Percentiles rank a stretch among this genome's conserved stretches.
phyloP scores from a whole-genome alignment of 2,888 invertebrate species.

The Pseudolycoriella hygida region DNA sequence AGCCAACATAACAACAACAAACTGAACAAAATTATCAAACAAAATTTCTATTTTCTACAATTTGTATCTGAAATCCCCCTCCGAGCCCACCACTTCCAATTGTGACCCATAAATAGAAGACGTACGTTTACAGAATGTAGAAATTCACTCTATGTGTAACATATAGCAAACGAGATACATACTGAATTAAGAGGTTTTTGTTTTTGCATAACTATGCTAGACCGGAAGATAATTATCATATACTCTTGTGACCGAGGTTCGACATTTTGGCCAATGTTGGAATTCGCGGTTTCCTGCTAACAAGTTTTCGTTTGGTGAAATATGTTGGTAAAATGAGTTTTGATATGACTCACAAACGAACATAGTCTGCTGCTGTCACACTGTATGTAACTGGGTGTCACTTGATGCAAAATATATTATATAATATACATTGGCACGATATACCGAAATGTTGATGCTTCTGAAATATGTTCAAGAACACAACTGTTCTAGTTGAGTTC shows the following conservation, averaged over 20 bases:
- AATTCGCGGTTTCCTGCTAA: neutral
- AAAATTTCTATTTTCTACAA: neutral
- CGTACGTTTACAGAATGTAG: neutral
- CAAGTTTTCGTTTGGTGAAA: neutral
- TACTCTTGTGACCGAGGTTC: slow-evolving; percentile 1
- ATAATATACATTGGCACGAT: too few species aligned
- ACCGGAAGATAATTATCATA: slow-evolving; percentile 1
- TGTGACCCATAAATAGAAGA: too few species aligned
- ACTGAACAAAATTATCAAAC: neutral
- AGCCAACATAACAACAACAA: neutral
- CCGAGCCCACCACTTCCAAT: too few species aligned
- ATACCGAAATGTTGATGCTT: too few species aligned
- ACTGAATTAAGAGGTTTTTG: neutral
- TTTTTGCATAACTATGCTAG: neutral
- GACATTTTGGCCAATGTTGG: slow-evolving; percentile 1
- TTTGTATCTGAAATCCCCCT: too few species aligned
- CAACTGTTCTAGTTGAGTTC: too few species aligned
- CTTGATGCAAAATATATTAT: too few species aligned
- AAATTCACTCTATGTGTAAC: neutral
- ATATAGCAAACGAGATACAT: neutral
- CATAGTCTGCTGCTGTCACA: too few species aligned
- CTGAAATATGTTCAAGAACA: too few species aligned
- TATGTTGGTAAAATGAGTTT: too few species aligned
- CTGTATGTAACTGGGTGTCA: too few species aligned
- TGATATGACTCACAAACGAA: too few species aligned